phyloP scores from a whole-genome alignment of 1,140 invertebrate species.

The Cardiocondyla obscurior region DNA sequence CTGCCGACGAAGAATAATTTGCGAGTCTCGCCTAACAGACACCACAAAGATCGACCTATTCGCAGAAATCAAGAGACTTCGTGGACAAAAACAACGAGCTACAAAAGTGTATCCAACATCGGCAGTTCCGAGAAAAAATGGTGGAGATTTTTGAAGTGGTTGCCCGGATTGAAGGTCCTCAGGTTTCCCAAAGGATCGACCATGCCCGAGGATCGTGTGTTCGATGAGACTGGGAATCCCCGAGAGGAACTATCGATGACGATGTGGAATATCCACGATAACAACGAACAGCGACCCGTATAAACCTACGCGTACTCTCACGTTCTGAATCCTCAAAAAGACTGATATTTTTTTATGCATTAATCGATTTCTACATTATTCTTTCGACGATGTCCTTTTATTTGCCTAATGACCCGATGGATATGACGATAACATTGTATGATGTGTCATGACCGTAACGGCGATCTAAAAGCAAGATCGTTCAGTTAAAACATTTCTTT shows the following conservation, averaged over 20 bases:
- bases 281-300: slow-evolving; percentile 71
- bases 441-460: not conserved
- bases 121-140: slow-evolving; percentile 72
- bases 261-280: slow-evolving; percentile 76
- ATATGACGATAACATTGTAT: not conserved
- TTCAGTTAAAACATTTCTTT: not conserved
- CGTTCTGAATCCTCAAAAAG: slow-evolving; percentile 7
- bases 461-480: not conserved
- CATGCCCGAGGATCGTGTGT: slow-evolving; percentile 42
- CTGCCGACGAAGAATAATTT: not conserved
- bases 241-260: slow-evolving; percentile 78
- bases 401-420: not conserved
- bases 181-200: slow-evolving; percentile 58
- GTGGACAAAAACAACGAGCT: not conserved
- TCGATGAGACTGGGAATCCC: slow-evolving; percentile 57
- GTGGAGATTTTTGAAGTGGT: slow-evolving; percentile 79
- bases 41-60: slow-evolving; percentile 3
- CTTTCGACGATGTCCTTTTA: not conserved
- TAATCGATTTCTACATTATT: not conserved
- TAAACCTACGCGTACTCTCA: slow-evolving; percentile 55
- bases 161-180: slow-evolving; percentile 72
- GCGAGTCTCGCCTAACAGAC: slow-evolving; percentile 18
- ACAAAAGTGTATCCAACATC: slow-evolving; percentile 25
- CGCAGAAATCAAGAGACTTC: not conserved
- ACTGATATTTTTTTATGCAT: not conserved